Conservation (phyloP, 1,140 invertebrate species). For the Papilio glaucus region DNA sequence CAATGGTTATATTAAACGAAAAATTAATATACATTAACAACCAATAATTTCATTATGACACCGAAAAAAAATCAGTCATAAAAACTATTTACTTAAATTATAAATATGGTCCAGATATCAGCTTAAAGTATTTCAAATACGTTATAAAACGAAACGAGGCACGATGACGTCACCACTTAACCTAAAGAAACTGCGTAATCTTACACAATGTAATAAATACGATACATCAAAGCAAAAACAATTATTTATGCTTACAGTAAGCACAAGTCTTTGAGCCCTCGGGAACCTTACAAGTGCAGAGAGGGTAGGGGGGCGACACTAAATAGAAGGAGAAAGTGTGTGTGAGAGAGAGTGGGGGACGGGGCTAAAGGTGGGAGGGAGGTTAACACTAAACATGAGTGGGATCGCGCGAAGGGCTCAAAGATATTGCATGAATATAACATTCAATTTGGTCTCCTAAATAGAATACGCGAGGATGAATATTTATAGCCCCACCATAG, state of each 20-base stretch:
- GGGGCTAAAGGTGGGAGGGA: too few species aligned
- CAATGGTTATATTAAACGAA: too few species aligned
- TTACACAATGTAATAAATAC: constrained; percentile 22
- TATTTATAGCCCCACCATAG: too few species aligned
- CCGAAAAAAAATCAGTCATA: constrained; percentile 33
- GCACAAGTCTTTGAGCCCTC: not conserved
- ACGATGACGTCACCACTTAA: constrained; percentile 35
- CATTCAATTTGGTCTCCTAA: too few species aligned
- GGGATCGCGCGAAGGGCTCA: not conserved
- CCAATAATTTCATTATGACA: not conserved
- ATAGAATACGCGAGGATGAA: too few species aligned
- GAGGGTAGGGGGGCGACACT: not conserved
- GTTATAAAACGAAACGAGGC: constrained; percentile 61
- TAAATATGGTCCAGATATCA: constrained; percentile 41
- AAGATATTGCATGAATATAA: not conserved
- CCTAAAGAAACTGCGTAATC: constrained; percentile 19
- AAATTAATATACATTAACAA: too few species aligned
- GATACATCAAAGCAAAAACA: constrained; percentile 5
- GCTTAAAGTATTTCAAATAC: constrained; percentile 57
- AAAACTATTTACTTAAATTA: constrained; percentile 40
- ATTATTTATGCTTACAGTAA: not conserved
- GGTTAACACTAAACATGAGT: too few species aligned
- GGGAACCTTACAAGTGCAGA: not conserved
- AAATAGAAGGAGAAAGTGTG: not conserved
- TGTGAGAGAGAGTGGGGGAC: too few species aligned